These are phyloP conservation scores for Echinops telfairi DNA, from an alignment of 2,113 vertebrate genomes.

Conservation along the genomic window DNA sequence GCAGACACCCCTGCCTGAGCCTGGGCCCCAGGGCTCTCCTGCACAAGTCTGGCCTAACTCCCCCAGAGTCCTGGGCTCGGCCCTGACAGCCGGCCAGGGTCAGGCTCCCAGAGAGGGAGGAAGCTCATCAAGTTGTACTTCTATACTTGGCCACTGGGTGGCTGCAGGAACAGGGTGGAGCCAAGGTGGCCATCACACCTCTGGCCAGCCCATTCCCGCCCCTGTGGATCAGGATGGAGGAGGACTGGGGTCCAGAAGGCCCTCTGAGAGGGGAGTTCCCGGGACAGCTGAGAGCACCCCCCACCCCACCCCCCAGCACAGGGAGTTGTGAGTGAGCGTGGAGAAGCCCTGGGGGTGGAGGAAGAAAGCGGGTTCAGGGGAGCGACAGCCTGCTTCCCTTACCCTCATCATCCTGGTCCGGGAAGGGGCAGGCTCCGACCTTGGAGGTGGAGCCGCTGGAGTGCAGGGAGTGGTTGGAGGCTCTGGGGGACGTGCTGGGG, in stretches of 20 bases:
- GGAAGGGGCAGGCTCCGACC: conserved; percentile 87
- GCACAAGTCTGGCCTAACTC: neutral
- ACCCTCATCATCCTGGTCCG: conserved; percentile 95
- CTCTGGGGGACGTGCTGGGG: conserved; percentile 93
- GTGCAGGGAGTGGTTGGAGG: conserved; percentile 93
- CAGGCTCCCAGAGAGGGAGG: neutral
- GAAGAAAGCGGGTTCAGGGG: neutral
- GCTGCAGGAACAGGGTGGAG: neutral
- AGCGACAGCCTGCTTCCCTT: conserved; percentile 13
- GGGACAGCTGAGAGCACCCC: neutral
- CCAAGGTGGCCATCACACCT: neutral
- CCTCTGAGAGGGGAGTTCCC: neutral
- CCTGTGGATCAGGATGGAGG: neutral
- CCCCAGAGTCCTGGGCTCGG: neutral
- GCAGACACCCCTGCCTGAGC: neutral
- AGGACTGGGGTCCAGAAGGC: neutral
- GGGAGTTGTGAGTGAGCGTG: neutral
- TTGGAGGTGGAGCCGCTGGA: conserved; percentile 93
- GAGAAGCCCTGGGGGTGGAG: neutral
- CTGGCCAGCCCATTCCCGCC: neutral
- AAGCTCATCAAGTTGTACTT: neutral
- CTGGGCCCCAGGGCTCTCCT: neutral
- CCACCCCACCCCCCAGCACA: neutral
- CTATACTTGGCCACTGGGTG: neutral
- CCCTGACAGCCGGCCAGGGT: neutral